Conservation (phyloP, 1,140 invertebrate species). For the Popillia japonica region DNA sequence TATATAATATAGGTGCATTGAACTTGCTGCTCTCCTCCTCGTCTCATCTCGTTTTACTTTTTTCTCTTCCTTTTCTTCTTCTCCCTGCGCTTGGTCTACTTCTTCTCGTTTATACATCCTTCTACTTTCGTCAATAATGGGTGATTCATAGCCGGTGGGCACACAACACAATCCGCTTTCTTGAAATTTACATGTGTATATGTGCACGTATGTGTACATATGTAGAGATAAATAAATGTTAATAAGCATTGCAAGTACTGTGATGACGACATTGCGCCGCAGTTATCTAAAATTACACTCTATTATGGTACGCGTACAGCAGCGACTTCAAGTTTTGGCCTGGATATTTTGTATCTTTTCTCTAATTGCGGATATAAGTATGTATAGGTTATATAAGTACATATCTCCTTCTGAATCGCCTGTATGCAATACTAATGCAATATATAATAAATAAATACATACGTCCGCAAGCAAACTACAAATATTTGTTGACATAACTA, state of each 20-base stretch:
- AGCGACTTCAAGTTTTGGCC: too few relatives aligned
- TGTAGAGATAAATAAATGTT: conserved; percentile 15
- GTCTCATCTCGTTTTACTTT: neutral
- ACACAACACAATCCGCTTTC: conserved; percentile 12
- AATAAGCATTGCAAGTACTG: neutral
- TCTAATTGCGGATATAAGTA: too few relatives aligned
- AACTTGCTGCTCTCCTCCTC: conserved; percentile 10
- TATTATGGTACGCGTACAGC: too few relatives aligned
- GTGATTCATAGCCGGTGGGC: conserved; percentile 18
- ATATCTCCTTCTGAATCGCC: too few relatives aligned
- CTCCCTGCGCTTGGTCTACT: neutral
- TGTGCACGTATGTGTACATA: neutral
- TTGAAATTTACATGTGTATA: conserved; percentile 9
- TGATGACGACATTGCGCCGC: conserved; percentile 6
- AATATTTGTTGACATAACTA: too few relatives aligned
- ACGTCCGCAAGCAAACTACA: too few relatives aligned
- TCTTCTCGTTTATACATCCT: neutral
- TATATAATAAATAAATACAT: too few relatives aligned
- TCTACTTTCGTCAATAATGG: conserved; percentile 17
- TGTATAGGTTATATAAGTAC: too few relatives aligned
- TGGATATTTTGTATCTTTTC: too few relatives aligned
- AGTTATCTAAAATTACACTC: neutral
- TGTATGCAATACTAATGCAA: too few relatives aligned
- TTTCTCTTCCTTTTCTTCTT: conserved; percentile 3
- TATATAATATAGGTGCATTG: conserved; percentile 32